These are phyloP conservation scores for Xestia ashworthii DNA, from an alignment of 2,888 invertebrate genomes.

Conservation along the genomic window DNA sequence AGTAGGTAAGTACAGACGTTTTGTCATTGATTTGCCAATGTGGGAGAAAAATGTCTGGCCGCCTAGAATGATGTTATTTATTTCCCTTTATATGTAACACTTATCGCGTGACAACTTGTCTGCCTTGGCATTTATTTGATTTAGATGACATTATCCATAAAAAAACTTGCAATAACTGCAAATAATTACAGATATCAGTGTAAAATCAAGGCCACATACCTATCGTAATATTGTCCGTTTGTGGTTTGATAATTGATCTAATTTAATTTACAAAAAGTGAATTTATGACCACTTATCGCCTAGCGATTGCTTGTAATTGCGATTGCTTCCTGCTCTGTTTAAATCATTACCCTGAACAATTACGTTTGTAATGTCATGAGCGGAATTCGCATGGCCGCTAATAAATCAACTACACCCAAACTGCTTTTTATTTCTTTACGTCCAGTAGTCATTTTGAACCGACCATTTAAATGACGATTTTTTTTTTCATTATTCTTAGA, in stretches of 20 bases:
- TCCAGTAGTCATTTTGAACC: slow-evolving; percentile 7
- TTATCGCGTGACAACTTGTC: slow-evolving; percentile 35
- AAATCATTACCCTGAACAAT: slow-evolving; percentile 63
- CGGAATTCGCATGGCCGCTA: slow-evolving; percentile 41
- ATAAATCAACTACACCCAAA: slow-evolving; percentile 49
- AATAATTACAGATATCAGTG: slow-evolving; percentile 18
- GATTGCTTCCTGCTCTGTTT: slow-evolving; percentile 69
- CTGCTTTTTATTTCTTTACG: slow-evolving; percentile 17
- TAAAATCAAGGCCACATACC: slow-evolving; percentile 40
- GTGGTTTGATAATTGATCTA: slow-evolving; percentile 39
- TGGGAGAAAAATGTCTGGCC: slow-evolving; percentile 1
- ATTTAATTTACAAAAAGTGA: slow-evolving; percentile 51
- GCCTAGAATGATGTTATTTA: slow-evolving; percentile 36
- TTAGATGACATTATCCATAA: slow-evolving; percentile 44
- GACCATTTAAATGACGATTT: neutral
- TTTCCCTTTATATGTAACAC: slow-evolving; percentile 62
- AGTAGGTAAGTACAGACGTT: slow-evolving; percentile 8
- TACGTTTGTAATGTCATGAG: slow-evolving; percentile 62
- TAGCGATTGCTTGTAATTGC: slow-evolving; percentile 50
- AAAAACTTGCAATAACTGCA: slow-evolving; percentile 33
- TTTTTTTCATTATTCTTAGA: neutral
- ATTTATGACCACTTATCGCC: slow-evolving; percentile 55
- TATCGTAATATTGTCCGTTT: slow-evolving; percentile 14
- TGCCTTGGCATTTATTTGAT: slow-evolving; percentile 68
- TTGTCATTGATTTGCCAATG: slow-evolving; percentile 31